Conservation (phyloP, 2,113 vertebrate species). For the Microcebus ravelobensis region DNA sequence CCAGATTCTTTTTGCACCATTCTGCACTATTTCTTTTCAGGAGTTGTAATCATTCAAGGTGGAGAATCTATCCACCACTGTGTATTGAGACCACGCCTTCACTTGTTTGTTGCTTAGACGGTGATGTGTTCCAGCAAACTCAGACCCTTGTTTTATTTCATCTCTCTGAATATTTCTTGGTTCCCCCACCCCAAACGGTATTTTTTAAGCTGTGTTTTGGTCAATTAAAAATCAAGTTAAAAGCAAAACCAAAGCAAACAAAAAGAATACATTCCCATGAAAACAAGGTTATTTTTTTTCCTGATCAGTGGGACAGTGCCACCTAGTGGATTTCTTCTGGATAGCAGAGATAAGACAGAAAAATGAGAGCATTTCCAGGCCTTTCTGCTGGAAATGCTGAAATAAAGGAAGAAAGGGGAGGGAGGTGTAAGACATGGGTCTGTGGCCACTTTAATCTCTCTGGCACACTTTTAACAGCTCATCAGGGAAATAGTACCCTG, state of each 20-base stretch:
- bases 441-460: neutral
- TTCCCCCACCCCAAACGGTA: neutral
- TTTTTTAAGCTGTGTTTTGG: neutral
- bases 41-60: neutral
- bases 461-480: neutral
- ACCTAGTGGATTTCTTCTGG: slow-evolving; percentile 41
- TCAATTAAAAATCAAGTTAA: neutral
- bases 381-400: neutral
- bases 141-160: neutral
- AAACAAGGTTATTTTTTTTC: neutral
- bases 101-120: neutral
- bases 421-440: neutral
- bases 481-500: neutral
- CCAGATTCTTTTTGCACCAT: neutral
- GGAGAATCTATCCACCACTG: neutral
- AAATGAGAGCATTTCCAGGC: neutral
- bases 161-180: neutral
- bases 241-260: neutral
- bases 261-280: neutral
- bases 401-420: neutral
- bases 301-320: slow-evolving; percentile 33
- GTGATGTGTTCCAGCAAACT: neutral
- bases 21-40: neutral
- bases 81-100: neutral
- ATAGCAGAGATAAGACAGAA: neutral